A percentile compares a stretch with the other conserved stretches of the same genome.
These are phyloP conservation scores for Tupaia tana DNA, from an alignment of 2,113 vertebrate genomes.

Conservation along the genomic window DNA sequence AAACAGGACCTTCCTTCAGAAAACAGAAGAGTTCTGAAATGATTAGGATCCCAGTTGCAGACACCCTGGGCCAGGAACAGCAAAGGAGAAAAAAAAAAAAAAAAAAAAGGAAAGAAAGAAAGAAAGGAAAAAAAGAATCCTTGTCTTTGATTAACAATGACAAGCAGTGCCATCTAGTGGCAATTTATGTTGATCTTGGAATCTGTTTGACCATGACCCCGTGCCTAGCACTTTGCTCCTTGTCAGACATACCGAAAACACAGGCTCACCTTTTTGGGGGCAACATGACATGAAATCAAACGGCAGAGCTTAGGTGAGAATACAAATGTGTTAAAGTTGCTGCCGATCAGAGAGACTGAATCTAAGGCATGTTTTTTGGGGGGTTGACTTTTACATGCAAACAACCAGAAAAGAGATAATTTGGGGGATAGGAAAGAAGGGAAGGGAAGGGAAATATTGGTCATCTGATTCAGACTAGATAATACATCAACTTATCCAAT, in stretches of 20 bases:
- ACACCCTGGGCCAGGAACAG: background rate
- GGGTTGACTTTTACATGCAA: background rate
- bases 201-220: background rate
- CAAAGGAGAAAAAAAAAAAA: background rate
- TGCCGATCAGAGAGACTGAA: background rate
- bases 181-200: background rate
- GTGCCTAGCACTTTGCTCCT: background rate
- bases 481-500: background rate
- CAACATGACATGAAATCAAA: background rate
- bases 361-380: background rate
- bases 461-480: background rate
- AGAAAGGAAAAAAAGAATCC: background rate
- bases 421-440: background rate
- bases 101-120: background rate
- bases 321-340: background rate
- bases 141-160: conserved; percentile 20
- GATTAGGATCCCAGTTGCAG: conserved; percentile 34
- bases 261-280: background rate
- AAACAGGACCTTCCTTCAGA: conserved; percentile 45
- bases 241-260: background rate
- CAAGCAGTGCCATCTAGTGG: conserved; percentile 78
- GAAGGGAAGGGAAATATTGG: background rate
- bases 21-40: conserved; percentile 7
- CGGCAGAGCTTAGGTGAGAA: background rate
- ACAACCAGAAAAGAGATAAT: background rate